phyloP scores from a whole-genome alignment of 2,888 invertebrate species.

The Drosophila acutilabella region DNA sequence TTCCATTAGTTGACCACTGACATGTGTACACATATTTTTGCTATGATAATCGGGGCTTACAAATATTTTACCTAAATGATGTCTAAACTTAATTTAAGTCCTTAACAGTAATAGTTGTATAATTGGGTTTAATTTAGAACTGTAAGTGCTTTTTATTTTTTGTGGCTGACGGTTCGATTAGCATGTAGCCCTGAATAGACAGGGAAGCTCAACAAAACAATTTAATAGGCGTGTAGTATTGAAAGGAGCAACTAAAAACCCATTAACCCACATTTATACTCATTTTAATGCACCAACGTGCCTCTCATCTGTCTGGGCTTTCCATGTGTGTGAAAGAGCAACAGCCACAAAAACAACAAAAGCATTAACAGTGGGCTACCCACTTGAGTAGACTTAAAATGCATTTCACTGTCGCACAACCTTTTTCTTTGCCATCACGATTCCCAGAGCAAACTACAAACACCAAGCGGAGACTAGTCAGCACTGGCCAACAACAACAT shows the following conservation, averaged over 20 bases:
- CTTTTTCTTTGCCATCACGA: slow-evolving; percentile 62
- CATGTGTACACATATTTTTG: not conserved
- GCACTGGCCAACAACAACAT: slow-evolving; percentile 50
- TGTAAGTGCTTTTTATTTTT: slow-evolving; percentile 12
- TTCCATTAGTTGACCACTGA: slow-evolving; percentile 58
- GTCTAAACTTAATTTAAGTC: not conserved
- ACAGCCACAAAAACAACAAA: slow-evolving; percentile 21
- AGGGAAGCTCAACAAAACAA: slow-evolving; percentile 2
- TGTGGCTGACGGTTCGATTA: slow-evolving; percentile 58
- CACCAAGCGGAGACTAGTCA: slow-evolving; percentile 52
- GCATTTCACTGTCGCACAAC: slow-evolving; percentile 68
- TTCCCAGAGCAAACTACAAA: slow-evolving; percentile 55
- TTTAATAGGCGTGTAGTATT: slow-evolving; percentile 36
- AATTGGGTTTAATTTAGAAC: not conserved
- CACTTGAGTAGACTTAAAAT: slow-evolving; percentile 65
- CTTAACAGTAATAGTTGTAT: not conserved
- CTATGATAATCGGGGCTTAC: not conserved
- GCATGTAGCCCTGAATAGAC: slow-evolving; percentile 29
- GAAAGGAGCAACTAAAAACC: slow-evolving; percentile 77
- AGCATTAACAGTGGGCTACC: slow-evolving; percentile 45
- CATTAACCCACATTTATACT: slow-evolving; percentile 80
- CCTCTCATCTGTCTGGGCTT: slow-evolving; percentile 44
- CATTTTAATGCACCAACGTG: slow-evolving; percentile 67
- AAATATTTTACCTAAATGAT: not conserved
- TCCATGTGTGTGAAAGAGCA: slow-evolving; percentile 21